A percentile compares a stretch with the other conserved stretches of the same genome.
phyloP scores from a whole-genome alignment of 1,140 invertebrate genomes.

The Plodia interpunctella region DNA sequence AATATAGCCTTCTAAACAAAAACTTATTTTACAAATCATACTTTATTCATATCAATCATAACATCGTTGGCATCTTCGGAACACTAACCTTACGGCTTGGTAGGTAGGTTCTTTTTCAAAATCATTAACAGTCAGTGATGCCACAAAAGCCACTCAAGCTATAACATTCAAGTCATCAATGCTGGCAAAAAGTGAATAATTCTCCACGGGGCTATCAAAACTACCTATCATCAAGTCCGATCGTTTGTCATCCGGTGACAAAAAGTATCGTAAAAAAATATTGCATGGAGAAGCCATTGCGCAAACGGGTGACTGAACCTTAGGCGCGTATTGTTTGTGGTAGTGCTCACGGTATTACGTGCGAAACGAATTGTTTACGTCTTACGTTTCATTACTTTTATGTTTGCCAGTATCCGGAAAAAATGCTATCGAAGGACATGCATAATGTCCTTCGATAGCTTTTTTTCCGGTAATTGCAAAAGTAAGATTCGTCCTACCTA shows the following conservation, averaged over 20 bases:
- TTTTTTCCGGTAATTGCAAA: too few species aligned
- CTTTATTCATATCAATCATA: too few species aligned
- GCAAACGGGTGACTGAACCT: slow-evolving; percentile 59
- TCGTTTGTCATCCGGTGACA: neutral
- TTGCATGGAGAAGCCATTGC: slow-evolving; percentile 25
- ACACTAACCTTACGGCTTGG: too few species aligned
- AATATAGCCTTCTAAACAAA: too few species aligned
- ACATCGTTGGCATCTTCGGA: too few species aligned
- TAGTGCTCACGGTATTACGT: slow-evolving; percentile 27
- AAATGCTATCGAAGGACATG: too few species aligned
- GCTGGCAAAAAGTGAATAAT: neutral
- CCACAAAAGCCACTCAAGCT: too few species aligned
- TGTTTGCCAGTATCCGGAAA: neutral
- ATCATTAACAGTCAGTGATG: too few species aligned
- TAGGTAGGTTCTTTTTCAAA: too few species aligned
- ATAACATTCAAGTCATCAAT: neutral
- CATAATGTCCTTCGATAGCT: too few species aligned
- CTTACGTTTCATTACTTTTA: neutral
- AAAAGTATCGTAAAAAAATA: slow-evolving; percentile 1
- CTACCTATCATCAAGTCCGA: neutral
- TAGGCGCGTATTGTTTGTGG: slow-evolving; percentile 29
- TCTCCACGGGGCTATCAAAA: neutral
- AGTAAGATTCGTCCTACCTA: neutral
- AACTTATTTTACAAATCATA: too few species aligned
- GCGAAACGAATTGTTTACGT: slow-evolving; percentile 42